Percentiles rank a stretch among this genome's conserved stretches.
Evolutionary conservation across 2,888 invertebrate genomes (phyloP).

Genomic region (Saturnia pavonia): DNA sequence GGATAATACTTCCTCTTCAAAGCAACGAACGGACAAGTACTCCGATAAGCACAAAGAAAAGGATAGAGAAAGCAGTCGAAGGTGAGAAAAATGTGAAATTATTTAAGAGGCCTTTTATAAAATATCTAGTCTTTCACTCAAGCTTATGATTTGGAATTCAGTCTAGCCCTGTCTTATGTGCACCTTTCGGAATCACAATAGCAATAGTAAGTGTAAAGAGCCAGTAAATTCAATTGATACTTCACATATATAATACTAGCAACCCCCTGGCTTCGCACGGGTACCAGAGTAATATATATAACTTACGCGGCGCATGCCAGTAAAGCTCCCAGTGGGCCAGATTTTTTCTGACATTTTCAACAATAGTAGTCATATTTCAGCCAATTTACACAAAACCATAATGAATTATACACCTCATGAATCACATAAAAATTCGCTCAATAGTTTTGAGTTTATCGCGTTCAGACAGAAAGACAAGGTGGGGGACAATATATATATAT

Average conservation of each 20-base stretch:
- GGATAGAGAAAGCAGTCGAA: slow-evolving; percentile 65
- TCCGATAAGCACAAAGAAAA: slow-evolving; percentile 79
- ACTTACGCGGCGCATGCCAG: no score
- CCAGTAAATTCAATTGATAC: neutral
- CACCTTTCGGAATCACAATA: neutral
- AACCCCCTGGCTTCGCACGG: no score
- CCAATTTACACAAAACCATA: no score
- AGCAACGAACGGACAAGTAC: slow-evolving; percentile 80
- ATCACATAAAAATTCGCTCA: no score
- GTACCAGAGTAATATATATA: no score
- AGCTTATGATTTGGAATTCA: neutral
- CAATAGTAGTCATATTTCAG: no score
- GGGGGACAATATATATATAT: no score
- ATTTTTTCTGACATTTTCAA: no score
- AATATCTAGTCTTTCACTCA: neutral
- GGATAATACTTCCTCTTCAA: slow-evolving; percentile 81
- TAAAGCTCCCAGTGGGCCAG: no score
- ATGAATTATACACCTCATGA: no score
- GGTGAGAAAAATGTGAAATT: slow-evolving; percentile 45
- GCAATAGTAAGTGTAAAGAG: neutral
- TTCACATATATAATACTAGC: neutral
- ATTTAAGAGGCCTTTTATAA: neutral
- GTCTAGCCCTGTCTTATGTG: neutral
- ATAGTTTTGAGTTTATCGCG: no score
- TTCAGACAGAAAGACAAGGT: no score